Evolutionary conservation across 2,113 vertebrate genomes (phyloP).

Genomic region (Ammodytes marinus): DNA sequence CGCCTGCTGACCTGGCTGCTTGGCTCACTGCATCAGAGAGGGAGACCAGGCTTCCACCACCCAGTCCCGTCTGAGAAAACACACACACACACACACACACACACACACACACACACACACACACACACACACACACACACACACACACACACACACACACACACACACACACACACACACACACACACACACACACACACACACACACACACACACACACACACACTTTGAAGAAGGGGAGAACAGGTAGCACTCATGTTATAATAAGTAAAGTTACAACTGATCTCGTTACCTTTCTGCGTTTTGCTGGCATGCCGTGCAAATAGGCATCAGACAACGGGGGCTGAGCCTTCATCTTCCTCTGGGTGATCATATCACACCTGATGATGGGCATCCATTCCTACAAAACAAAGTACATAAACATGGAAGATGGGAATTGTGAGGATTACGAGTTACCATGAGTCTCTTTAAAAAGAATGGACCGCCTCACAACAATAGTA

Average conservation of each 20-base stretch:
- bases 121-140: neutral
- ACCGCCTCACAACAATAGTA: neutral
- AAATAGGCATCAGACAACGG: constrained; percentile 93
- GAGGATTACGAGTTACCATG: neutral
- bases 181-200: constrained; percentile 17
- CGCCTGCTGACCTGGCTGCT: constrained; percentile 88
- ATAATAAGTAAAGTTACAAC: neutral
- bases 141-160: neutral
- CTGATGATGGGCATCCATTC: constrained; percentile 96
- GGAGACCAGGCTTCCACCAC: constrained; percentile 88
- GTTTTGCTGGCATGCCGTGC: constrained; percentile 94
- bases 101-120: neutral
- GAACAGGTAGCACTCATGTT: too few relatives aligned
- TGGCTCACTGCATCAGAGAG: constrained; percentile 92
- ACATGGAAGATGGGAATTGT: neutral
- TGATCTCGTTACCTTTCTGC: constrained; percentile 88
- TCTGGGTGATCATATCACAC: constrained; percentile 92
- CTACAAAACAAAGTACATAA: constrained; percentile 68
- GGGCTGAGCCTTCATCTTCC: constrained; percentile 93
- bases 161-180: neutral
- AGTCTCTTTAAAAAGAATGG: neutral
- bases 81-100: constrained; percentile 6
- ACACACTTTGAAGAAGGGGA: neutral
- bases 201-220: constrained; percentile 31
- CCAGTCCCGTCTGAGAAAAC: constrained; percentile 88